A percentile compares a stretch with the other conserved stretches of the same genome.
phyloP scores from a whole-genome alignment of 2,888 invertebrate genomes.

The Tryphoninae sp. region DNA sequence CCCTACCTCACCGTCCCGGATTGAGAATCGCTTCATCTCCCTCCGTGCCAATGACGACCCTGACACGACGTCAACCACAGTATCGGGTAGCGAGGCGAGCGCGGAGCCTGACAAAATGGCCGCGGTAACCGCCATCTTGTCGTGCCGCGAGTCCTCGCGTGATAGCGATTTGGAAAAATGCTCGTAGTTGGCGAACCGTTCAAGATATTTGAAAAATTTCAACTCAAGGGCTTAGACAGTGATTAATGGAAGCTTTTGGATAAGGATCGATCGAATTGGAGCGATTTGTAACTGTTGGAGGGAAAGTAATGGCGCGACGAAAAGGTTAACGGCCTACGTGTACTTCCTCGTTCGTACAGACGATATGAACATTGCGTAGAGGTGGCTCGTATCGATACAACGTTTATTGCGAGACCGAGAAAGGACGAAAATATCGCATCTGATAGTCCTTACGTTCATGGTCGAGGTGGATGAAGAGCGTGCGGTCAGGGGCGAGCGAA shows the following conservation, averaged over 20 bases:
- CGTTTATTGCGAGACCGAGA: conserved; percentile 28
- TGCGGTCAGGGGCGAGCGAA: conserved; percentile 48
- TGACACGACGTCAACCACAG: conserved; percentile 27
- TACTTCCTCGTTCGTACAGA: conserved; percentile 1
- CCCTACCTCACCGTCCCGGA: conserved; percentile 10
- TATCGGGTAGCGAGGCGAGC: conserved; percentile 22
- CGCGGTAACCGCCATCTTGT: background rate
- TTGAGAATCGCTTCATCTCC: conserved; percentile 35
- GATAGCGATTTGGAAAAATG: no score
- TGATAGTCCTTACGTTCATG: conserved; percentile 29
- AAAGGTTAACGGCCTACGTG: background rate
- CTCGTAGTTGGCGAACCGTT: no score
- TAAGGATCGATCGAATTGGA: no score
- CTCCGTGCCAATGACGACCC: conserved; percentile 49
- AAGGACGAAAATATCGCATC: conserved; percentile 20
- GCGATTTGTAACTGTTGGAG: no score
- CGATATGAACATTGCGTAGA: background rate
- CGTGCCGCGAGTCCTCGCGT: no score
- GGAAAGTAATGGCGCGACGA: background rate
- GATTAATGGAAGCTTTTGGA: no score
- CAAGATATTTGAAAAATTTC: no score
- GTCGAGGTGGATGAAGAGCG: conserved; percentile 35
- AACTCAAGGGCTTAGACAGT: no score
- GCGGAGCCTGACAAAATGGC: conserved; percentile 13
- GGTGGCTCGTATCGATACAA: background rate